Conservation (phyloP, 2,113 vertebrate species). For the Saimiri boliviensis region DNA sequence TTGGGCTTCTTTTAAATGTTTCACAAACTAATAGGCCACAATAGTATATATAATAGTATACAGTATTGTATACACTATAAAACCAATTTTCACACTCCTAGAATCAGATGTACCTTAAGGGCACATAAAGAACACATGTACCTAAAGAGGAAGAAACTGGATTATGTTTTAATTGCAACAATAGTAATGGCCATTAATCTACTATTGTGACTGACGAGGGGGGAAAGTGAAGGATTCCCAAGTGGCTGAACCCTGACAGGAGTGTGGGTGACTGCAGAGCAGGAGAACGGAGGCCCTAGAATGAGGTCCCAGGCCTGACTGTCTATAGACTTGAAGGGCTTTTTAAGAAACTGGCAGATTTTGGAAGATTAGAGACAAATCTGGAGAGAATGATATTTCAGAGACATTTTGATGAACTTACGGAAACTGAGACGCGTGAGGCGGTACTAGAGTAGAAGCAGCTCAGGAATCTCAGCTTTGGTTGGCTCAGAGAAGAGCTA, state of each 20-base stretch:
- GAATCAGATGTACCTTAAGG: not conserved
- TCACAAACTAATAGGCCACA: not conserved
- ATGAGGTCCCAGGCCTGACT: not conserved
- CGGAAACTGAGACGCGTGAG: not conserved
- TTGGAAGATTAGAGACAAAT: not conserved
- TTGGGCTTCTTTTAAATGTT: not conserved
- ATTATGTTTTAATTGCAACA: not conserved
- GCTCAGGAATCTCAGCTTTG: not conserved
- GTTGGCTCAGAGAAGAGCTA: not conserved
- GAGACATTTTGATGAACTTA: not conserved
- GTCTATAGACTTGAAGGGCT: not conserved
- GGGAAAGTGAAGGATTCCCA: not conserved
- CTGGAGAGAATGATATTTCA: not conserved
- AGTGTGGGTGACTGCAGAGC: not conserved
- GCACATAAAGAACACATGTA: too few relatives aligned
- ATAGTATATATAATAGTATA: not conserved
- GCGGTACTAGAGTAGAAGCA: not conserved
- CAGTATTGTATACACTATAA: not conserved
- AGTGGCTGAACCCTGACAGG: not conserved
- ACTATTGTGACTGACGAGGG: not conserved
- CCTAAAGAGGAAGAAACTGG: not conserved
- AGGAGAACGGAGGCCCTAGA: not conserved
- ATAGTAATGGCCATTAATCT: not conserved
- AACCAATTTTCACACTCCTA: not conserved
- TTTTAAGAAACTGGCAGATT: not conserved